phyloP scores from a whole-genome alignment of 2,888 invertebrate genomes.

The Chaetogeoica ovagalla region DNA sequence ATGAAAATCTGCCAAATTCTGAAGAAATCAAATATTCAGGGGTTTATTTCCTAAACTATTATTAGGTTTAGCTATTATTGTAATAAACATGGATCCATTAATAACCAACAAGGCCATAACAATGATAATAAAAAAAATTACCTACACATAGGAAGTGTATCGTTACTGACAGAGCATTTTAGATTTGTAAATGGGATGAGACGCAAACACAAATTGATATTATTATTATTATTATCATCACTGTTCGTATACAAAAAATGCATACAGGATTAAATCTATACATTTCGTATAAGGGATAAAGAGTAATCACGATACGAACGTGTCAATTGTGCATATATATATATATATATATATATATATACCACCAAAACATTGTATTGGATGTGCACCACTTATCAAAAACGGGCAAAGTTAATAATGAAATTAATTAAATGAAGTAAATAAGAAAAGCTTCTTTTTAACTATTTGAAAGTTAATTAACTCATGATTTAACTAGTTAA shows the following conservation, averaged over 20 bases:
- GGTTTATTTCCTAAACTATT: not conserved
- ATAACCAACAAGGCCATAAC: constrained; percentile 23
- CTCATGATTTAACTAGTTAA: too few relatives aligned
- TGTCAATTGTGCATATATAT: not conserved
- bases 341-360: too few relatives aligned
- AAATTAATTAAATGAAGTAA: too few relatives aligned
- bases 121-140: constrained; percentile 33
- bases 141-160: constrained; percentile 34
- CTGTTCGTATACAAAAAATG: not conserved
- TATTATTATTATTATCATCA: not conserved
- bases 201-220: constrained; percentile 20
- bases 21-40: not conserved
- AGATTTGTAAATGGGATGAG: not conserved
- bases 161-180: not conserved
- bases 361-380: constrained; percentile 1
- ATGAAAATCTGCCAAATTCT: not conserved
- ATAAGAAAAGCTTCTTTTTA: too few relatives aligned
- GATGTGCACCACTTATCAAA: not conserved
- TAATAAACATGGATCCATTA: not conserved
- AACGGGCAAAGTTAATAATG: too few relatives aligned
- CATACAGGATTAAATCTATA: not conserved
- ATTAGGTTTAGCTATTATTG: not conserved
- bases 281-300: not conserved
- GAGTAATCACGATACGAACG: not conserved
- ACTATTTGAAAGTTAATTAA: too few relatives aligned